These are phyloP conservation scores for Physella acuta DNA, from an alignment of 1,140 invertebrate genomes.

Conservation along the genomic window DNA sequence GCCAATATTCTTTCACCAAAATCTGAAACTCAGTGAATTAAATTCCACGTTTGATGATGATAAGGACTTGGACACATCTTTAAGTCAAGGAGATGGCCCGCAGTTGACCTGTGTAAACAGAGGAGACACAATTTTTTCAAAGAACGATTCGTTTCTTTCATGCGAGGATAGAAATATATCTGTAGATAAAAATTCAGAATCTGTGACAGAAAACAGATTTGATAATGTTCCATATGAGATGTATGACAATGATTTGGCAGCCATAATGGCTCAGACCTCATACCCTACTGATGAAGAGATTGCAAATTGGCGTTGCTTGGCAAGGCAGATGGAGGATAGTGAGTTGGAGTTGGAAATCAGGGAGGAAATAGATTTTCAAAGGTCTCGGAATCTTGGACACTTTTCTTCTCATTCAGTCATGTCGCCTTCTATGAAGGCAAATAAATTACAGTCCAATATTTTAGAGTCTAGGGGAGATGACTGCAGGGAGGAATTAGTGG, in stretches of 20 bases:
- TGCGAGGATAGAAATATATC: neutral
- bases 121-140: neutral
- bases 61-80: constrained; percentile 46
- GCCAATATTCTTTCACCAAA: constrained; percentile 45
- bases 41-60: constrained; percentile 37
- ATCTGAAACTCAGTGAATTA: constrained; percentile 26
- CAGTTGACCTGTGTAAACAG: neutral
- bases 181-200: constrained; percentile 1
- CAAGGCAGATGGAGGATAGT: constrained; percentile 4
- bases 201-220: neutral
- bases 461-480: neutral
- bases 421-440: neutral
- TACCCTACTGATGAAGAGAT: constrained; percentile 17
- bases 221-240: too few species aligned
- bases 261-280: constrained; percentile 8
- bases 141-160: neutral
- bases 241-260: constrained; percentile 31
- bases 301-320: constrained; percentile 3
- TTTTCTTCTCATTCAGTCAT: neutral
- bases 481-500: neutral
- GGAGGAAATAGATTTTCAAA: neutral
- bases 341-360: neutral
- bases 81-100: constrained; percentile 18
- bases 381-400: constrained; percentile 9
- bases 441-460: too few species aligned